Conservation (phyloP, 2,888 invertebrate species). For the Agrochola lychnidis region DNA sequence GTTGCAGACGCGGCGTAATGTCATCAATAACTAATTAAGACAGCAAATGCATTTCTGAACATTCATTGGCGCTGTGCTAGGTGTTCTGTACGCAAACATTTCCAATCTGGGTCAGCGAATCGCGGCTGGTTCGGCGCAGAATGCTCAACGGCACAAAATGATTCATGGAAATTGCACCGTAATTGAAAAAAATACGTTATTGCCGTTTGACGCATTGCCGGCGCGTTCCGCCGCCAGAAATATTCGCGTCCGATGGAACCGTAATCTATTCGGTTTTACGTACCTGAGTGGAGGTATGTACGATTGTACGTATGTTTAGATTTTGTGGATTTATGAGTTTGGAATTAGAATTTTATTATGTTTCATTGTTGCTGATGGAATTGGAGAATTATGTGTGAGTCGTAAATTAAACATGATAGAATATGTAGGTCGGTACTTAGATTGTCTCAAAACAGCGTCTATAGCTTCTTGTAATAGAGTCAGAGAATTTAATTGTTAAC, state of each 20-base stretch:
- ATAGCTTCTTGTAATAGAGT: too few species aligned
- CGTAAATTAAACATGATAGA: background rate
- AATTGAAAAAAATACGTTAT: slow-evolving; percentile 90
- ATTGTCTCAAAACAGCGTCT: background rate
- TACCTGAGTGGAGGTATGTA: slow-evolving; percentile 43
- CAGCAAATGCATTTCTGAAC: slow-evolving; percentile 67
- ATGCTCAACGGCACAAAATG: slow-evolving; percentile 83
- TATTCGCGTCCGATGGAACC: slow-evolving; percentile 72
- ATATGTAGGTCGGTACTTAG: background rate
- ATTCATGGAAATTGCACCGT: slow-evolving; percentile 89
- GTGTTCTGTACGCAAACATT: slow-evolving; percentile 84
- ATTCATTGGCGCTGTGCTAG: slow-evolving; percentile 77
- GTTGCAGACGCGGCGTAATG: background rate
- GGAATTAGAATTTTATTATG: slow-evolving; percentile 51
- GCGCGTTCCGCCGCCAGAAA: slow-evolving; percentile 74
- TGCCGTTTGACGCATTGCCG: slow-evolving; percentile 86
- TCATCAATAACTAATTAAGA: slow-evolving; percentile 65
- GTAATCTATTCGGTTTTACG: slow-evolving; percentile 64
- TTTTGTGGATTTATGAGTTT: slow-evolving; percentile 48
- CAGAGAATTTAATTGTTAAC: too few species aligned
- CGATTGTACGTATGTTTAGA: slow-evolving; percentile 48
- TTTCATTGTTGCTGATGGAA: slow-evolving; percentile 29
- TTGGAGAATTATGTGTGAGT: background rate
- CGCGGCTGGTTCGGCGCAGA: slow-evolving; percentile 75
- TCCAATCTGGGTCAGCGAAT: slow-evolving; percentile 83